phyloP scores from a whole-genome alignment of 2,113 vertebrate genomes.

The Tachysurus fulvidraco region DNA sequence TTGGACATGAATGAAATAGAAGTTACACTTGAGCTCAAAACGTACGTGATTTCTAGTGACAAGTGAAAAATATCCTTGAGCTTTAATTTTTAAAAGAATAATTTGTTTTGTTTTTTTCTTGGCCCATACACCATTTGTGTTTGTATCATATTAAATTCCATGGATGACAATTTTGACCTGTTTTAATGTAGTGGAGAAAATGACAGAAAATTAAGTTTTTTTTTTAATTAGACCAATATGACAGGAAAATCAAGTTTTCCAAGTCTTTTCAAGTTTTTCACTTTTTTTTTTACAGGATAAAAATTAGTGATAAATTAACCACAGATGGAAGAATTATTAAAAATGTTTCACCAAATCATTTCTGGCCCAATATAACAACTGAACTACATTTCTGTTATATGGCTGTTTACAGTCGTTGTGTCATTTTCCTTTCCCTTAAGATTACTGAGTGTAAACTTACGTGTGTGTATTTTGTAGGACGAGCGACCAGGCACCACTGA shows the following conservation, averaged over 20 bases:
- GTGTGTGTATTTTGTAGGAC: conserved; percentile 74
- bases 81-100: neutral
- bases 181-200: neutral
- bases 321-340: neutral
- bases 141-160: neutral
- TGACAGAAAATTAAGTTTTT: too few species aligned
- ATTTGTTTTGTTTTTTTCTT: neutral
- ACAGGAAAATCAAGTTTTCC: too few species aligned
- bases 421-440: neutral
- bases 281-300: neutral
- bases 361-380: neutral
- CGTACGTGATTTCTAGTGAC: conserved; percentile 71
- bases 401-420: neutral
- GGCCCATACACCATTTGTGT: neutral
- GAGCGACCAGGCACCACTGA: conserved; percentile 77
- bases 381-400: neutral
- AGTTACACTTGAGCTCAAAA: conserved; percentile 81
- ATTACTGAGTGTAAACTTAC: neutral
- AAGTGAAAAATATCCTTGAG: neutral
- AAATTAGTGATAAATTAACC: neutral
- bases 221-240: too few species aligned
- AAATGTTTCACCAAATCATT: neutral
- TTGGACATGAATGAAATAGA: conserved; percentile 81
- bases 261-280: neutral
- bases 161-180: neutral